A percentile compares a stretch with the other conserved stretches of the same genome.
These are phyloP conservation scores for Phocides pigmalion DNA, from an alignment of 1,140 invertebrate genomes.

Conservation along the genomic window DNA sequence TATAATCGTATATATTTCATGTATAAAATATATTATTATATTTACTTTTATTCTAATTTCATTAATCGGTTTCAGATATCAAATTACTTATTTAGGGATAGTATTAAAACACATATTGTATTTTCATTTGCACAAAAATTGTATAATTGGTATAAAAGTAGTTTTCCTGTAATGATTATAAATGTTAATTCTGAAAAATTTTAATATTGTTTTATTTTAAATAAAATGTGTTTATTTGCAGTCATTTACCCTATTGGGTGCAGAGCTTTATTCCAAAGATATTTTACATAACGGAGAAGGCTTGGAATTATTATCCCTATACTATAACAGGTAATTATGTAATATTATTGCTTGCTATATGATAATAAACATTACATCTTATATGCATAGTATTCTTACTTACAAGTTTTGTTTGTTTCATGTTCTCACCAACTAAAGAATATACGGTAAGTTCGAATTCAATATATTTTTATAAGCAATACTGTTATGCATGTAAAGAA, in stretches of 20 bases:
- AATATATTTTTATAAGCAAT: conserved; percentile 8
- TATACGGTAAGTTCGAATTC: conserved; percentile 76
- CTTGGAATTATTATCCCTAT: conserved; percentile 97
- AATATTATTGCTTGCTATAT: background rate
- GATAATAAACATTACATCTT: background rate
- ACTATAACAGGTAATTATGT: conserved; percentile 91
- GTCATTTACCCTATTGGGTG: conserved; percentile 95
- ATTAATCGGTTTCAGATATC: too few species aligned
- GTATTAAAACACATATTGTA: too few species aligned
- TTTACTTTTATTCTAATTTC: too few species aligned
- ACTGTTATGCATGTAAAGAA: too few species aligned
- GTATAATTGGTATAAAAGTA: too few species aligned
- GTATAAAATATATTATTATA: too few species aligned
- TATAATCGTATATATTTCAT: background rate
- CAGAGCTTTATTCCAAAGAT: conserved; percentile 94
- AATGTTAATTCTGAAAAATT: too few species aligned
- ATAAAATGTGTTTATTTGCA: conserved; percentile 84
- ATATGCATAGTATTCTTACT: too few species aligned
- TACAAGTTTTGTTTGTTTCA: conserved; percentile 40
- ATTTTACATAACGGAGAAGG: conserved; percentile 97
- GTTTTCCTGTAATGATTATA: too few species aligned
- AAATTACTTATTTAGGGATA: too few species aligned
- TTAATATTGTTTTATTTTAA: too few species aligned
- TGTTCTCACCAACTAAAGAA: conserved; percentile 49
- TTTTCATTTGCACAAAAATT: too few species aligned